These are phyloP conservation scores for Petrosia ficiformis DNA, from an alignment of 37 sponge, comb jelly and placozoan species.

Conservation along the genomic window DNA sequence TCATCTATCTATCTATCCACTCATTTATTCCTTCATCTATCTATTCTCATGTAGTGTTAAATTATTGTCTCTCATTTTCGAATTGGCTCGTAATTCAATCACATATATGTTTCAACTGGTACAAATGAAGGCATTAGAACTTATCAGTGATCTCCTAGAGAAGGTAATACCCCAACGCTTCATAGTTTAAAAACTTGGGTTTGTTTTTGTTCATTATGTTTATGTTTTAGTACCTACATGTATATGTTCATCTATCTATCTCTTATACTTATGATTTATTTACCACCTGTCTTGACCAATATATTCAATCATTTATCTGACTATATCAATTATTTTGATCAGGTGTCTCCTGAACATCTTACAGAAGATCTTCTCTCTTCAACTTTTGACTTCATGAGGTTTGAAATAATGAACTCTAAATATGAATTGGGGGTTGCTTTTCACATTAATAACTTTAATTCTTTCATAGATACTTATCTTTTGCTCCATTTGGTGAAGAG, in stretches of 20 bases:
- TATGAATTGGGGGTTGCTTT: neutral
- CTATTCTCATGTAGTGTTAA: constrained; percentile 24
- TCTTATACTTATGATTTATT: too few species aligned
- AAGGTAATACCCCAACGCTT: constrained; percentile 25
- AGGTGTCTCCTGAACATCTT: constrained; percentile 53
- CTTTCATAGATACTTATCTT: constrained; percentile 32
- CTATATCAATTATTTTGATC: neutral
- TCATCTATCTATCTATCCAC: neutral
- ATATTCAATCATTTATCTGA: too few species aligned
- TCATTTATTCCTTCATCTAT: neutral
- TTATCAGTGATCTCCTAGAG: constrained; percentile 50
- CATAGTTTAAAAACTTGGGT: neutral
- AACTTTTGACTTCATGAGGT: constrained; percentile 36
- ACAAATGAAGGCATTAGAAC: constrained; percentile 36
- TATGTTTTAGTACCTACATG: too few species aligned
- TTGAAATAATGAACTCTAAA: neutral
- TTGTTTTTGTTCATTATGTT: too few species aligned
- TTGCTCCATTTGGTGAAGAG: constrained; percentile 40
- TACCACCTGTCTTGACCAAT: too few species aligned
- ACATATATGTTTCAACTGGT: constrained; percentile 53
- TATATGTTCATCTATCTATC: too few species aligned
- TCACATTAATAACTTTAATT: neutral
- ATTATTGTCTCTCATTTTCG: constrained; percentile 47
- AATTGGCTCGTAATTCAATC: constrained; percentile 43
- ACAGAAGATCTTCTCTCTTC: constrained; percentile 34